Percentiles rank a stretch among this genome's conserved stretches.
Conservation (phyloP, 1,140 invertebrate species). For the Nautilus pompilius region DNA sequence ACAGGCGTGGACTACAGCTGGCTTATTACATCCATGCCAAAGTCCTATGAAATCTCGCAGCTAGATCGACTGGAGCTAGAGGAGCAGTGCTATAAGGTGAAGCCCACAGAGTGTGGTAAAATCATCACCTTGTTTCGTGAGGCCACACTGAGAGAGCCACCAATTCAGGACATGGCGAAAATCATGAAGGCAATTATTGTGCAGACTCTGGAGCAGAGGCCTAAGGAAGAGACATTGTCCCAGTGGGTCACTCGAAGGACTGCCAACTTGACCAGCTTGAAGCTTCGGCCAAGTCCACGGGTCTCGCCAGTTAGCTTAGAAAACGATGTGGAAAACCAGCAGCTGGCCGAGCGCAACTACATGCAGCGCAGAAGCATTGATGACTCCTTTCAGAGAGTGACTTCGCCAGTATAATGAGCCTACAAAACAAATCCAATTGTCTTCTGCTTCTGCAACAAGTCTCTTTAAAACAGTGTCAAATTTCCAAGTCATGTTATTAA, state of each 20-base stretch:
- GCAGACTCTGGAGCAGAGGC: conserved; percentile 38
- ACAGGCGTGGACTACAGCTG: conserved; percentile 50
- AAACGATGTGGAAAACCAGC: conserved; percentile 18
- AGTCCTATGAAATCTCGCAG: conserved; percentile 43
- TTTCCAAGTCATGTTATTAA: no score
- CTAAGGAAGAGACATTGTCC: conserved; percentile 33
- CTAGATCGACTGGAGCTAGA: conserved; percentile 46
- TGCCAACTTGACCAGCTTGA: conserved; percentile 31
- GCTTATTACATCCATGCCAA: conserved; percentile 33
- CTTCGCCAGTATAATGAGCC: no score
- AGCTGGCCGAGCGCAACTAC: no score
- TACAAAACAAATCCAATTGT: no score
- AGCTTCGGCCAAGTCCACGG: conserved; percentile 16
- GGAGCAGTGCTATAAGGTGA: conserved; percentile 43
- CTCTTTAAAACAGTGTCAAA: no score
- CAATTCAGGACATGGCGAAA: conserved; percentile 30
- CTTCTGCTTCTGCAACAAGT: no score
- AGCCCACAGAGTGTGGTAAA: conserved; percentile 34
- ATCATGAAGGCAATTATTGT: conserved; percentile 38
- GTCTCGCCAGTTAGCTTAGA: conserved; percentile 13
- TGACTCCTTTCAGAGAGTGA: no score
- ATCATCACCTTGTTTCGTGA: conserved; percentile 44
- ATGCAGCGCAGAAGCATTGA: no score
- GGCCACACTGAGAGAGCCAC: conserved; percentile 31
- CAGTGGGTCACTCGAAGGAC: conserved; percentile 40